Percentiles rank a stretch among this genome's conserved stretches.
Conservation (phyloP, 2,113 vertebrate species). For the Dromaius novaehollandiae region DNA sequence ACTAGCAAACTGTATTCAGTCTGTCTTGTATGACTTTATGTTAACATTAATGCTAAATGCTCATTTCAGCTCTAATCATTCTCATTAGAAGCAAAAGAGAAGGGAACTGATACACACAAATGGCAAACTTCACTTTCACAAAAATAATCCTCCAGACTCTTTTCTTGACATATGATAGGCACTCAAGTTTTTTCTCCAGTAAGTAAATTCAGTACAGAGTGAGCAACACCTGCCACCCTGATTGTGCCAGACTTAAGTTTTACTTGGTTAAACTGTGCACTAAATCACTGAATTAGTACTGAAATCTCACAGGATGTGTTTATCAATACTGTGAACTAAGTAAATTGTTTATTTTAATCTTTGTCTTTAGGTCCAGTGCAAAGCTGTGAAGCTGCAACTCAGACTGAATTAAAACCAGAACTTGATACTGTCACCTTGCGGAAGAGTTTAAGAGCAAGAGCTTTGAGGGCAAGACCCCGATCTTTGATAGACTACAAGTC, state of each 20-base stretch:
- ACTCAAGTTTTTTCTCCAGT: not conserved
- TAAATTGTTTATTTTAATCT: not conserved
- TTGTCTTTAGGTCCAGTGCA: slow-evolving; percentile 56
- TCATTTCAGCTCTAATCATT: not conserved
- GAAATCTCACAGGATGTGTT: not conserved
- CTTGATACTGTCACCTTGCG: slow-evolving; percentile 66
- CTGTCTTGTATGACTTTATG: not conserved
- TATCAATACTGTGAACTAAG: not conserved
- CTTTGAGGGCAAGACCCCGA: slow-evolving; percentile 67
- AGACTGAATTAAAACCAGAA: slow-evolving; percentile 71
- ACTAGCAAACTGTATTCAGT: not conserved
- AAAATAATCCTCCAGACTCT: not conserved
- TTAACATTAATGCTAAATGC: not conserved
- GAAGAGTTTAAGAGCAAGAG: slow-evolving; percentile 38
- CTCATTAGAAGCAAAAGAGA: not conserved
- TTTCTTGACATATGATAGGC: not conserved
- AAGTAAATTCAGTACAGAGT: not conserved
- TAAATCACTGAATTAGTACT: not conserved
- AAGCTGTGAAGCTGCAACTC: slow-evolving; percentile 75
- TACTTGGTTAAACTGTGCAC: not conserved
- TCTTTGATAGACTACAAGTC: slow-evolving; percentile 85
- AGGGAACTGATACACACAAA: not conserved
- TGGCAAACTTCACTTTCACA: not conserved
- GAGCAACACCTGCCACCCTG: not conserved
- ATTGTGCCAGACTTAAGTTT: not conserved